phyloP scores from a whole-genome alignment of 1,140 invertebrate species.

The Heliconius nattereri region DNA sequence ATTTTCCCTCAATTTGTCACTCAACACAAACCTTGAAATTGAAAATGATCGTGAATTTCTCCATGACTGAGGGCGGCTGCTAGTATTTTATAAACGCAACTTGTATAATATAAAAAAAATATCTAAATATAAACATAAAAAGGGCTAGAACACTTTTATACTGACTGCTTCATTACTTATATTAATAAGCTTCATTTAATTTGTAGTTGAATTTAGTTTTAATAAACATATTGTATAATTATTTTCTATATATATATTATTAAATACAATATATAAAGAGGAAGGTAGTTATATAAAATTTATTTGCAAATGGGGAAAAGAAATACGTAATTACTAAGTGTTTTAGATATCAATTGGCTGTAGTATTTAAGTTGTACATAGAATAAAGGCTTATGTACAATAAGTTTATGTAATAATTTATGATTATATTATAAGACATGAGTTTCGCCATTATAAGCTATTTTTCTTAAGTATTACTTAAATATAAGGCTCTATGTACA shows the following conservation, averaged over 20 bases:
- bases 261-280: neutral
- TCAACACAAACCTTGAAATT: too few relatives aligned
- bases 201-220: neutral
- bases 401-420: neutral
- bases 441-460: neutral
- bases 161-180: constrained; percentile 8
- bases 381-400: constrained; percentile 5
- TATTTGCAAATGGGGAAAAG: constrained; percentile 68
- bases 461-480: neutral
- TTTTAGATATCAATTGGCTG: constrained; percentile 11
- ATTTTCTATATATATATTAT: neutral
- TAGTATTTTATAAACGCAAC: neutral
- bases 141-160: neutral
- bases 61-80: too few relatives aligned
- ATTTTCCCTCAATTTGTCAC: too few relatives aligned
- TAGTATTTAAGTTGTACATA: constrained; percentile 11
- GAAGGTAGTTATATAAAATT: constrained; percentile 23
- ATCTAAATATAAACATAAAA: neutral
- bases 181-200: constrained; percentile 4
- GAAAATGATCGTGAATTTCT: too few relatives aligned
- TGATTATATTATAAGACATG: neutral
- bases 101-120: neutral
- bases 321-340: constrained; percentile 65
- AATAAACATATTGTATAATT: neutral
- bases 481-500: neutral